Conservation (phyloP, 2,888 invertebrate genomes). For the Agriopis marginaria region DNA sequence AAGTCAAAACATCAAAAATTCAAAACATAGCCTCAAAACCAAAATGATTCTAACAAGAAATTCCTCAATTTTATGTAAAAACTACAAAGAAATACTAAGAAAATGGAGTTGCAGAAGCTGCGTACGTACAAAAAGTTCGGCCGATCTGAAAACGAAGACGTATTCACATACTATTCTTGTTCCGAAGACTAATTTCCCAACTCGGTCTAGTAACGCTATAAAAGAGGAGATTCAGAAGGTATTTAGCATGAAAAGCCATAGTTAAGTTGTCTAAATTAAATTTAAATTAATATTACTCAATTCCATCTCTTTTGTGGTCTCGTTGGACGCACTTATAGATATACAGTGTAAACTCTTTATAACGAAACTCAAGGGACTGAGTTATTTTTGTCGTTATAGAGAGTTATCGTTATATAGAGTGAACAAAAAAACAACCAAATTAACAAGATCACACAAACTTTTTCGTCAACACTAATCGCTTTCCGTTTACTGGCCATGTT, state of each 20-base stretch:
- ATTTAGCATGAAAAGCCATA: constrained; percentile 18
- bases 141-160: constrained; percentile 70
- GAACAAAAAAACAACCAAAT: too few relatives aligned
- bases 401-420: too few relatives aligned
- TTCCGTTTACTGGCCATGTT: too few relatives aligned
- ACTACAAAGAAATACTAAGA: constrained; percentile 58
- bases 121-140: constrained; percentile 65
- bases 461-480: too few relatives aligned
- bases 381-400: too few relatives aligned
- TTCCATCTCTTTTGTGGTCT: neutral
- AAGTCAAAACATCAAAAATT: constrained; percentile 16
- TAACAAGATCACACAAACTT: too few relatives aligned
- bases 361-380: too few relatives aligned
- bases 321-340: neutral
- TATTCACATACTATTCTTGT: constrained; percentile 79
- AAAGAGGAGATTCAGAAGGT: constrained; percentile 78
- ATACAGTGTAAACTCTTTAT: too few relatives aligned
- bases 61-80: constrained; percentile 55
- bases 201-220: constrained; percentile 63
- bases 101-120: constrained; percentile 62
- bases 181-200: constrained; percentile 76
- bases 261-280: neutral
- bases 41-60: constrained; percentile 65
- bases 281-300: neutral
- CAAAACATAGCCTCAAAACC: constrained; percentile 63